These are phyloP conservation scores for Platygyra sinensis DNA, from an alignment of 64 coral and sea anemone genomes.

Conservation along the genomic window DNA sequence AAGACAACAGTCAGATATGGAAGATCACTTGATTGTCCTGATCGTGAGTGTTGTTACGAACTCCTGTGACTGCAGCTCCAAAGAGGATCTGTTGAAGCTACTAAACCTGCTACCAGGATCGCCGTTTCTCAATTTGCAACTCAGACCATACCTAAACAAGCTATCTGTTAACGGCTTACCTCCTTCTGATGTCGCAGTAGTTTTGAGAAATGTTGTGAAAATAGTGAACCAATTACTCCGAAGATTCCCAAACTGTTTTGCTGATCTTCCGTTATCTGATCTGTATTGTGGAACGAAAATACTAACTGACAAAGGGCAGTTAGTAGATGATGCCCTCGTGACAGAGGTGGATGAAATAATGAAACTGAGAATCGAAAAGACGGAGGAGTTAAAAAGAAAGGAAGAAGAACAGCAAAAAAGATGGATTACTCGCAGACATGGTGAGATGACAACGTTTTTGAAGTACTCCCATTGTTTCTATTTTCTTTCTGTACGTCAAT, in stretches of 20 bases:
- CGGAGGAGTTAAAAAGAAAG: constrained; percentile 43
- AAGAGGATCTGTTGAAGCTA: constrained; percentile 8
- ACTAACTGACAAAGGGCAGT: background rate
- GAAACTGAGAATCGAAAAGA: constrained; percentile 41
- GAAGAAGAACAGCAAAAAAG: constrained; percentile 17
- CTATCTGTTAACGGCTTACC: background rate
- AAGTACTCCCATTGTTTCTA: too few relatives aligned
- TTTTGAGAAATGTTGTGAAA: constrained; percentile 15
- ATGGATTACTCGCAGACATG: background rate
- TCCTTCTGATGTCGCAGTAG: background rate
- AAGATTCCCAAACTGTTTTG: background rate
- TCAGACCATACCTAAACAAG: background rate
- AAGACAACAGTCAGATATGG: background rate
- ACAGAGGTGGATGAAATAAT: constrained; percentile 12
- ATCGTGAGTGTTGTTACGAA: constrained; percentile 19
- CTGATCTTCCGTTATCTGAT: constrained; percentile 21
- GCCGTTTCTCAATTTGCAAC: constrained; percentile 23
- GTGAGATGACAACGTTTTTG: background rate
- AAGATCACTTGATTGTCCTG: constrained; percentile 20
- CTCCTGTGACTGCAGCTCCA: constrained; percentile 6
- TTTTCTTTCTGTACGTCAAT: too few relatives aligned
- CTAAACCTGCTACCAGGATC: constrained; percentile 35
- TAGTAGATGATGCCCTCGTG: background rate
- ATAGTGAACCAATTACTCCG: constrained; percentile 41
- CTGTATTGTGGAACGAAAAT: background rate